Conservation (phyloP, 2,113 vertebrate species). For the Rhinichthys klamathensis region DNA sequence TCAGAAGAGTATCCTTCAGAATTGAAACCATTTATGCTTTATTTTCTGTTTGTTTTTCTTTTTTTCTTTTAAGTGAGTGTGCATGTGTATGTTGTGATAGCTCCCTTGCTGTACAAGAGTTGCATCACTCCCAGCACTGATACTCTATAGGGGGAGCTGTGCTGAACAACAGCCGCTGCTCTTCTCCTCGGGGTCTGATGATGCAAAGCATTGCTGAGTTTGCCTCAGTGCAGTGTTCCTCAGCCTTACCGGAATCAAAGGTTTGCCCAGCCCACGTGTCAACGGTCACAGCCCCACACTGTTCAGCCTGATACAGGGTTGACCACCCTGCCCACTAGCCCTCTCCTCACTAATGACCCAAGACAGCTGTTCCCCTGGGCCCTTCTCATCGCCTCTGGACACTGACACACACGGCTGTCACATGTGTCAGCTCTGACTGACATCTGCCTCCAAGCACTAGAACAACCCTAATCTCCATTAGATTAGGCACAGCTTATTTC, state of each 20-base stretch:
- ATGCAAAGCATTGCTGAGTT: slow-evolving; percentile 60
- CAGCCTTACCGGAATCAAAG: neutral
- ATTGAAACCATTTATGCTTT: neutral
- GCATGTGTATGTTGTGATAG: slow-evolving; percentile 23
- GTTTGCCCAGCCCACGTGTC: slow-evolving; percentile 4
- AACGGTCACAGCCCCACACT: slow-evolving; percentile 28
- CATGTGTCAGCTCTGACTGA: slow-evolving; percentile 53
- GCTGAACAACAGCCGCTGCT: slow-evolving; percentile 45
- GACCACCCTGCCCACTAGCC: slow-evolving; percentile 38
- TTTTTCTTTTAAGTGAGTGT: slow-evolving; percentile 35
- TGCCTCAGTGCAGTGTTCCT: slow-evolving; percentile 52
- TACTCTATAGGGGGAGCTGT: slow-evolving; percentile 57
- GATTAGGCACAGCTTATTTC: slow-evolving; percentile 52
- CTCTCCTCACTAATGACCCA: slow-evolving; percentile 56
- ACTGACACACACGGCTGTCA: slow-evolving; percentile 52
- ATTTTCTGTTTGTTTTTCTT: slow-evolving; percentile 35
- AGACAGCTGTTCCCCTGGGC: slow-evolving; percentile 46
- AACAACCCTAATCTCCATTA: slow-evolving; percentile 29
- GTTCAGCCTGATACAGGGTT: neutral
- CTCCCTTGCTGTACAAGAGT: slow-evolving; percentile 50
- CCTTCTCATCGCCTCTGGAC: slow-evolving; percentile 26
- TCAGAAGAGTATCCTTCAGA: neutral
- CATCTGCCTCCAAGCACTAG: slow-evolving; percentile 49
- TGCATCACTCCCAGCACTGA: slow-evolving; percentile 57
- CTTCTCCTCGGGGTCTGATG: slow-evolving; percentile 61